A percentile compares a stretch with the other conserved stretches of the same genome.
Conservation (phyloP, 2,888 invertebrate species). For the Drosophila peninsularis region DNA sequence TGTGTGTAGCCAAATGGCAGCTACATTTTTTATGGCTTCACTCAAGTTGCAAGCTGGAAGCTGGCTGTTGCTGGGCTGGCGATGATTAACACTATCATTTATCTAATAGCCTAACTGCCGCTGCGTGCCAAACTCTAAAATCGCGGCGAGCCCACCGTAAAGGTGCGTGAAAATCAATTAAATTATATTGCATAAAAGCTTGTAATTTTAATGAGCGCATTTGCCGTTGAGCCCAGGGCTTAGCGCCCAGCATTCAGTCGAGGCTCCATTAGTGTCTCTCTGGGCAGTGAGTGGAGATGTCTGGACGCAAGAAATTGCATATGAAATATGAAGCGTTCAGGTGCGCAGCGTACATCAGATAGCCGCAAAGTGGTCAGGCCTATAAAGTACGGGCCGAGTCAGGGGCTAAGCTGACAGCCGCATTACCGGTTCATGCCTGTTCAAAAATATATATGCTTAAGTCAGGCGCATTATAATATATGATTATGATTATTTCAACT, state of each 20-base stretch:
- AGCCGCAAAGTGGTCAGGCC: conserved; percentile 47
- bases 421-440: conserved; percentile 29
- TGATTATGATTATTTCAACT: conserved; percentile 26
- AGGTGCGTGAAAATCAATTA: conserved; percentile 75
- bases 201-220: conserved; percentile 49
- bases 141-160: background rate
- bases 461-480: conserved; percentile 20
- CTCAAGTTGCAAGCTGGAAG: conserved; percentile 9
- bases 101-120: conserved; percentile 58
- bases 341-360: conserved; percentile 58
- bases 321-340: conserved; percentile 63
- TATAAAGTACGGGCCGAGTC: conserved; percentile 35
- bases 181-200: conserved; percentile 51
- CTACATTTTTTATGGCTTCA: conserved; percentile 44
- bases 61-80: conserved; percentile 12
- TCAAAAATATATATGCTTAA: conserved; percentile 14
- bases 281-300: conserved; percentile 17
- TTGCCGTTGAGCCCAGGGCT: conserved; percentile 10
- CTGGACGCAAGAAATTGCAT: conserved; percentile 41
- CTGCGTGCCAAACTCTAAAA: conserved; percentile 18
- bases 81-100: conserved; percentile 75
- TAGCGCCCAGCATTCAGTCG: background rate
- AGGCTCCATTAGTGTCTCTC: conserved; percentile 50
- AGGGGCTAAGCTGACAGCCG: conserved; percentile 57
- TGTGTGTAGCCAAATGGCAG: conserved; percentile 28